phyloP scores from a whole-genome alignment of 2,113 vertebrate species.

The Hippocampus mohnikei region DNA sequence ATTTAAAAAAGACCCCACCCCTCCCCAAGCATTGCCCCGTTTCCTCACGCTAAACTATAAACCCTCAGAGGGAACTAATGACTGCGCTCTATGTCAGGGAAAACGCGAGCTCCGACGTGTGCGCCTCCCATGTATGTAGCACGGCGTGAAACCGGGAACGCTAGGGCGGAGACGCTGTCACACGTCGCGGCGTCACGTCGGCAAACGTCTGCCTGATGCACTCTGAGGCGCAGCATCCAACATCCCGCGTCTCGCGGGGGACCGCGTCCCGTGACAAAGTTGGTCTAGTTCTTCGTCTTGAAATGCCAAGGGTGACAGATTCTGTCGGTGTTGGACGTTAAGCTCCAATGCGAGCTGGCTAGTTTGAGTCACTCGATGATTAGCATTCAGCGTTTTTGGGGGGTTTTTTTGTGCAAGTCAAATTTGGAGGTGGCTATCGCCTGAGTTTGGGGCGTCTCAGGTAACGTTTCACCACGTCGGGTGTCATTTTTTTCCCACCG shows the following conservation, averaged over 20 bases:
- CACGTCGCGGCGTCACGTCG: constrained; percentile 49
- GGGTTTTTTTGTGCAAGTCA: not conserved
- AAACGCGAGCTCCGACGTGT: constrained; percentile 46
- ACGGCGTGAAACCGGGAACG: constrained; percentile 22
- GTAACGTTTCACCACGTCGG: too few relatives aligned
- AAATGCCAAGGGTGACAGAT: not conserved
- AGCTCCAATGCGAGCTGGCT: not conserved
- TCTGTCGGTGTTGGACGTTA: not conserved
- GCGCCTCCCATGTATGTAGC: constrained; percentile 51
- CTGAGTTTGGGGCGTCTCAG: not conserved
- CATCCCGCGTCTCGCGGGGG: constrained; percentile 19
- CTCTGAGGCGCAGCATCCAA: constrained; percentile 20
- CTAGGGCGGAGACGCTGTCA: constrained; percentile 50
- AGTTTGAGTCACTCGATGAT: not conserved
- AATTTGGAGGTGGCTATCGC: not conserved
- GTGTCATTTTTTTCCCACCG: too few relatives aligned
- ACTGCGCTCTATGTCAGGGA: constrained; percentile 62
- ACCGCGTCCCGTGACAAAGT: not conserved
- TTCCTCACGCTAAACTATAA: constrained; percentile 39
- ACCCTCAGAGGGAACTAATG: constrained; percentile 59
- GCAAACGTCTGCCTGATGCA: constrained; percentile 32
- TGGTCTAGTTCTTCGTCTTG: not conserved
- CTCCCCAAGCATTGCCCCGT: not conserved
- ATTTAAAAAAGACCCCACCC: not conserved
- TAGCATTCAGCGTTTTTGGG: not conserved